phyloP scores from a whole-genome alignment of 2,113 vertebrate genomes.

The Lipotes vexillifer region DNA sequence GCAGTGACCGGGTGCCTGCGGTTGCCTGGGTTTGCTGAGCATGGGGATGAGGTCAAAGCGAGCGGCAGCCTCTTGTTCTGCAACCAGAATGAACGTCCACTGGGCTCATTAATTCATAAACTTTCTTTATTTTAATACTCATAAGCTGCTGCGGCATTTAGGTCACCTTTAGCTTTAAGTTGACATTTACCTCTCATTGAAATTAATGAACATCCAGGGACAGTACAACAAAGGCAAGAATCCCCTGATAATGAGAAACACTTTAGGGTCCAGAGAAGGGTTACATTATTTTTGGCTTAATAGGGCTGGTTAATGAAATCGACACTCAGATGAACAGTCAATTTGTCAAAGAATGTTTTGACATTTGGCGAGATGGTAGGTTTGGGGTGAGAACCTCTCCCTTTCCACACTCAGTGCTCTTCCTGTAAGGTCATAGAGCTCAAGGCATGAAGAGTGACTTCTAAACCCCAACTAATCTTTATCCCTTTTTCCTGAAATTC shows the following conservation, averaged over 20 bases:
- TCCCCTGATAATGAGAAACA: constrained; percentile 55
- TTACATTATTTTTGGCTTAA: constrained; percentile 24
- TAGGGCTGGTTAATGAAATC: background rate
- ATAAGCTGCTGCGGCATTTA: constrained; percentile 69
- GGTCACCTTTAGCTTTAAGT: constrained; percentile 73
- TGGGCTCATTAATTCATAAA: constrained; percentile 73
- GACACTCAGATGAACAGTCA: background rate
- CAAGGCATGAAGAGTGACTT: background rate
- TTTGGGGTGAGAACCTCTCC: background rate
- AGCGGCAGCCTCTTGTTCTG: background rate
- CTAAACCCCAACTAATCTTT: background rate
- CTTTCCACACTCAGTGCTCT: background rate
- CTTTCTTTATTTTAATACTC: constrained; percentile 71
- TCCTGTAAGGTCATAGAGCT: background rate
- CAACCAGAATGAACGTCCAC: constrained; percentile 41
- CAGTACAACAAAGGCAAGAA: constrained; percentile 70
- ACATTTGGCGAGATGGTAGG: background rate
- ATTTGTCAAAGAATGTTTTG: background rate
- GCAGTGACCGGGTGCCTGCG: background rate
- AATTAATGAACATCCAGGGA: constrained; percentile 76
- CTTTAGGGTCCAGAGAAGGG: constrained; percentile 16
- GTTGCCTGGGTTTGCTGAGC: fast-evolving
- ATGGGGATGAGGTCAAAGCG: background rate
- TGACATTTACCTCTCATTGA: constrained; percentile 76
- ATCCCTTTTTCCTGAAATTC: background rate